Evolutionary conservation across 2,113 vertebrate species (phyloP).

Genomic region (Oryzias javanicus): DNA sequence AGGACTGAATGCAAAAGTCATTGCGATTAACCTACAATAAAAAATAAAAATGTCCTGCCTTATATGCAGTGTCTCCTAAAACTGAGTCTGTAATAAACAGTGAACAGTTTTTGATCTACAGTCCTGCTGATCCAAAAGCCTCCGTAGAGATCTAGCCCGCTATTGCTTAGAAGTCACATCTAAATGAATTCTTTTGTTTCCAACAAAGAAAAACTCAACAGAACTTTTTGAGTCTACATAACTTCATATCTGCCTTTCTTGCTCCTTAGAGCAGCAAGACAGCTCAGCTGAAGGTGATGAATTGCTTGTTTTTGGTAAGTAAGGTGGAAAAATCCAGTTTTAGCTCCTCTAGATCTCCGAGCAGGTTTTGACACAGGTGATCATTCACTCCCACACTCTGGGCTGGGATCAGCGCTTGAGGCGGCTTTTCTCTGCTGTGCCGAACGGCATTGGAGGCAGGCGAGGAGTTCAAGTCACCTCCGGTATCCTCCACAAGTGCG

Average conservation of each 20-base stretch:
- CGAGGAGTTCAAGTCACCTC: constrained; percentile 34
- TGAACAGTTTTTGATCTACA: no score
- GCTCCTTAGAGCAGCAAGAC: constrained; percentile 17
- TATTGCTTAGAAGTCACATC: no score
- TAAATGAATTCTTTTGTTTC: no score
- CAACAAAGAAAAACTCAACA: background rate
- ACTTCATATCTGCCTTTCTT: constrained; percentile 23
- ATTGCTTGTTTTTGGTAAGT: constrained; percentile 44
- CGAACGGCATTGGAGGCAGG: constrained; percentile 32
- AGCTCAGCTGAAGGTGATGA: constrained; percentile 40
- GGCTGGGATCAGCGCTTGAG: constrained; percentile 44
- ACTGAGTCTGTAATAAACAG: no score
- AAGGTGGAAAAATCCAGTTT: constrained; percentile 54
- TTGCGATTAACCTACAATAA: no score
- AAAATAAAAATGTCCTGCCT: no score
- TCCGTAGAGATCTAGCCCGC: no score
- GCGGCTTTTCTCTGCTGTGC: constrained; percentile 35
- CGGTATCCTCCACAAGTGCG: constrained; percentile 7
- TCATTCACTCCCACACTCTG: constrained; percentile 56
- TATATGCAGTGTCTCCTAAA: no score
- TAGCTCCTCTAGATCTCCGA: constrained; percentile 42
- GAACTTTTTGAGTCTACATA: constrained; percentile 18
- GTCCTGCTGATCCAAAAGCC: no score
- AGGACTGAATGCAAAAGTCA: no score
- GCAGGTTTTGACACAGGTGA: constrained; percentile 48